Conservation (phyloP, 2,797 vertebrate genomes). For the Synanceia verrucosa region DNA sequence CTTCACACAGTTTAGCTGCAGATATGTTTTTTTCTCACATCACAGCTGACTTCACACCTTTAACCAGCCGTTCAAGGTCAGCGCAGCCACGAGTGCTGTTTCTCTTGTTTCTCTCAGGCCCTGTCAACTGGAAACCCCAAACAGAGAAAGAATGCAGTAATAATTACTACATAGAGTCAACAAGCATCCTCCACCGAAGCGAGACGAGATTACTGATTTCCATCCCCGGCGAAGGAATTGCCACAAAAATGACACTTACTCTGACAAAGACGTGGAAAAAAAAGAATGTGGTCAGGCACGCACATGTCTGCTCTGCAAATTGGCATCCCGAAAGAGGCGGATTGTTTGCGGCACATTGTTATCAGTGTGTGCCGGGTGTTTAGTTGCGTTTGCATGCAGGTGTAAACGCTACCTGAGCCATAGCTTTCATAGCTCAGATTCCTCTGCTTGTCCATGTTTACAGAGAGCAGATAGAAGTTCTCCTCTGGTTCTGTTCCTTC, state of each 20-base stretch:
- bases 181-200: constrained; percentile 16
- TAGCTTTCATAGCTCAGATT: constrained; percentile 71
- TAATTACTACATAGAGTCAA: constrained; percentile 48
- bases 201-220: constrained; percentile 53
- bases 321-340: constrained; percentile 31
- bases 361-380: constrained; percentile 27
- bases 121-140: constrained; percentile 32
- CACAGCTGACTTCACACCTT: constrained; percentile 12
- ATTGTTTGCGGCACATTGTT: constrained; percentile 58
- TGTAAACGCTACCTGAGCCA: constrained; percentile 60
- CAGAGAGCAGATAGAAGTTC: constrained; percentile 51
- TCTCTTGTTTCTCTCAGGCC: constrained; percentile 1
- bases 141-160: constrained; percentile 58
- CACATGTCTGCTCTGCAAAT: constrained; percentile 56
- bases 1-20: not conserved
- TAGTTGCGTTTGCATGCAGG: constrained; percentile 32
- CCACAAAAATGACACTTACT: constrained; percentile 64
- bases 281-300: constrained; percentile 63
- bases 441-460: constrained; percentile 57
- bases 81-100: not conserved
- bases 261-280: constrained; percentile 54
- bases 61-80: not conserved
- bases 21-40: not conserved
- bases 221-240: constrained; percentile 48
- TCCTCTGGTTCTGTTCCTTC: constrained; percentile 19